Conservation (phyloP, 2,888 invertebrate species). For the Artemia sp. region DNA sequence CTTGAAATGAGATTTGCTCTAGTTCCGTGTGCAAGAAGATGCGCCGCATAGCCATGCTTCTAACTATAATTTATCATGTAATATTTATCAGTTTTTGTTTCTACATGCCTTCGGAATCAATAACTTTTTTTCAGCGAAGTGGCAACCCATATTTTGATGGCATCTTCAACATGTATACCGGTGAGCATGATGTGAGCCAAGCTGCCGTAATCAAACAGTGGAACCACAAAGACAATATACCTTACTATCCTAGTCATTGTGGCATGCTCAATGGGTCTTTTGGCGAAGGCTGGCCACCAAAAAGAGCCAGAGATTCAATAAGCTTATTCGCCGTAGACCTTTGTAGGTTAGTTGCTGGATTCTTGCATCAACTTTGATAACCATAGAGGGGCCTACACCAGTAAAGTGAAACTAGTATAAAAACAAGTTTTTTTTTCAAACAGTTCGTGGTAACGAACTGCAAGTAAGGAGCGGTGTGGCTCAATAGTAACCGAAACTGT, state of each 20-base stretch:
- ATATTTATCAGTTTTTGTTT: slow-evolving; percentile 17
- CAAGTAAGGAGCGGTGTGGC: no score
- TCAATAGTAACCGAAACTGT: no score
- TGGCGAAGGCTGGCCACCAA: slow-evolving; percentile 59
- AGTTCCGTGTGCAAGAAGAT: no score
- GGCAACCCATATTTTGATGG: slow-evolving; percentile 55
- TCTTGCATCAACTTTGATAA: no score
- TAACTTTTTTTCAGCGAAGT: slow-evolving; percentile 44
- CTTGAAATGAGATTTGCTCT: no score
- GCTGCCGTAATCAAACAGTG: slow-evolving; percentile 53
- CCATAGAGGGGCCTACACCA: no score
- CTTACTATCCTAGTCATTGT: slow-evolving; percentile 38
- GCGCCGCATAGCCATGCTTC: no score
- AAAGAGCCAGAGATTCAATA: slow-evolving; percentile 42
- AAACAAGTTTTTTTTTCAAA: no score
- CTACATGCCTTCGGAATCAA: slow-evolving; percentile 15
- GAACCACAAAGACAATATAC: slow-evolving; percentile 46
- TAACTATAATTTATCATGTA: slow-evolving; percentile 29
- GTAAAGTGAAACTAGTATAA: no score
- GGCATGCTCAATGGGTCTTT: slow-evolving; percentile 51
- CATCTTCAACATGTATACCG: slow-evolving; percentile 55
- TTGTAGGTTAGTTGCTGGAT: slow-evolving; percentile 42
- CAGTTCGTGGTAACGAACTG: no score
- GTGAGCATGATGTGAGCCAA: slow-evolving; percentile 41
- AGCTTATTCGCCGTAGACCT: slow-evolving; percentile 54